These are phyloP conservation scores for Otis tarda DNA, from an alignment of 2,113 vertebrate genomes.

Conservation along the genomic window DNA sequence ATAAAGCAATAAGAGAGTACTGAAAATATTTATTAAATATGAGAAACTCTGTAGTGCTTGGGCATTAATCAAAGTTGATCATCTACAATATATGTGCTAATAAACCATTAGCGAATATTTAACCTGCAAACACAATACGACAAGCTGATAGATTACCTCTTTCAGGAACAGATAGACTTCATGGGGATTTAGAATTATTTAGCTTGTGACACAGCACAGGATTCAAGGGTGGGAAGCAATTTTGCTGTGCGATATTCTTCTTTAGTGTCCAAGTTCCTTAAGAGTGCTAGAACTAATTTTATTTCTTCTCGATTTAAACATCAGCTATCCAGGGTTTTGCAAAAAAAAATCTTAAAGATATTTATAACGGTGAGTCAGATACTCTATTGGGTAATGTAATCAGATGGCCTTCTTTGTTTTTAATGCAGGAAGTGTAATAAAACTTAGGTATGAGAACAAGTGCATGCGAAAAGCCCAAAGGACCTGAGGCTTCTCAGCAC, in stretches of 20 bases:
- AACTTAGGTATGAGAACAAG: background rate
- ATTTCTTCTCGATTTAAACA: slow-evolving; percentile 5
- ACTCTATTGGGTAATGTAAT: background rate
- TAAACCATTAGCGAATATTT: slow-evolving; percentile 48
- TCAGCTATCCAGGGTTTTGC: background rate
- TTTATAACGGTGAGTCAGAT: background rate
- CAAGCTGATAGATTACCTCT: background rate
- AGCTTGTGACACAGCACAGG: background rate
- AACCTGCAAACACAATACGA: slow-evolving; percentile 8
- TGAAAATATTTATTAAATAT: slow-evolving; percentile 53
- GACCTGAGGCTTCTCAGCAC: background rate
- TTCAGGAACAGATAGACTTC: background rate
- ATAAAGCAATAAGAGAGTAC: slow-evolving; percentile 51
- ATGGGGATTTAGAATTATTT: slow-evolving; percentile 6
- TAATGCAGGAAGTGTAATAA: background rate
- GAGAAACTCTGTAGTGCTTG: background rate
- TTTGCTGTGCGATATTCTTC: background rate
- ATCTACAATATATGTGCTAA: slow-evolving; percentile 2
- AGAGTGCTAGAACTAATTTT: background rate
- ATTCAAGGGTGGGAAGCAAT: background rate
- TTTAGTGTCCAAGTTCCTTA: background rate
- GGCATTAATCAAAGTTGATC: slow-evolving; percentile 34
- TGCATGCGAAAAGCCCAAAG: background rate
- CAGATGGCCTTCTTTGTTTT: background rate
- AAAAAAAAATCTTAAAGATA: background rate